Base-by-base conservation (phyloP, 2,888 invertebrate genomes). In the Callinectes sapidus region DNA sequence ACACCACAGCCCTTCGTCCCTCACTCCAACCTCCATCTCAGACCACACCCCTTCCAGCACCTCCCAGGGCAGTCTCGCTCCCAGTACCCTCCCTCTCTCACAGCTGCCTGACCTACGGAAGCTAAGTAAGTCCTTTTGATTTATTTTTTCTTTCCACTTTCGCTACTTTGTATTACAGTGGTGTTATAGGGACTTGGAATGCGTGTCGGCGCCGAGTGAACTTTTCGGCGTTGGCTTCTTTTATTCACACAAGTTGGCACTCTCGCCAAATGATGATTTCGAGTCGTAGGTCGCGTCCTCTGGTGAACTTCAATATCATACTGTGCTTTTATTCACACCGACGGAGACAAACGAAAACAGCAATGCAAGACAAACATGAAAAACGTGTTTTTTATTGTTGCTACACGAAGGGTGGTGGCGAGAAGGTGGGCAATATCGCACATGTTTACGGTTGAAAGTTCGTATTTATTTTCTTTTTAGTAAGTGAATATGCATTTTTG, bases 41-140 rank as follows among this genome's bases (percentile, higher is more conserved):
- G 16, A 42, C 28, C 28, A 14, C 86, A 35, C 91, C 77, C 77
- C 91, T 61, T 35, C 71, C 28, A n/a, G 18, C 54, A 42, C 66
- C 42, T 42, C 87, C 71, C 54, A 61, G 39, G 48, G 18, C 42
- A 16, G 39, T 86, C 89, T 89, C 88, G 32, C 77, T 88, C 54
- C 81, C 81, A 61, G 39, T 39, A 91, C 91, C 35, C 88, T 81
- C 54, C 91, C 91, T 3, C 92, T 92, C 90, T 92, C 92, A 66
- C 87, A 92, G 54, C 92, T 92, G 39, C 92, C 92, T 10, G 92
- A 92, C 90, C 90, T 92, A 32, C 89, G 92, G 3, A 92, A 92
- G 86, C 89, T 86, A 86, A 48, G 92, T 92, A 87, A 92, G 92
- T 23, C 71, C 10, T n/a, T n/a, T 28, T 71, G n/a, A 28, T 71